Percentiles rank a stretch among this genome's conserved stretches.
These are phyloP conservation scores for Apis florea DNA, from an alignment of 1,140 invertebrate genomes.

Conservation along the genomic window DNA sequence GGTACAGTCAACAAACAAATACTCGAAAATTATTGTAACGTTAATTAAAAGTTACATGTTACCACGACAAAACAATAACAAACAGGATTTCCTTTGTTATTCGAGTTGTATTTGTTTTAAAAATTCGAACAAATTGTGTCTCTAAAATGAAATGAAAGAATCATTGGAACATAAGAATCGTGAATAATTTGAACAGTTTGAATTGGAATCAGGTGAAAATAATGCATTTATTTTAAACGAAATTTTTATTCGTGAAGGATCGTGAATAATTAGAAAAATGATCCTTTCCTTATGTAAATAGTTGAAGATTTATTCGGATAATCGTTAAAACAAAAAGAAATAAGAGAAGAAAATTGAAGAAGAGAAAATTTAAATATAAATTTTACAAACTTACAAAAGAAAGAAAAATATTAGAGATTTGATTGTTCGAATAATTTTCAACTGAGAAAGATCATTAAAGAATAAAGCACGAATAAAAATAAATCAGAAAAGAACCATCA, in stretches of 20 bases:
- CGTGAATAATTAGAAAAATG: neutral
- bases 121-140: neutral
- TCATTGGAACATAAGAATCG: slow-evolving; percentile 9
- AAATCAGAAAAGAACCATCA: neutral
- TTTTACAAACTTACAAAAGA: slow-evolving; percentile 3
- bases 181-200: neutral
- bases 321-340: neutral
- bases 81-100: neutral
- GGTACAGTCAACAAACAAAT: neutral
- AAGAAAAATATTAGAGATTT: neutral
- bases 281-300: neutral
- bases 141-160: neutral
- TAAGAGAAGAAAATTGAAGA: too few relatives aligned
- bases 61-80: neutral
- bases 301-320: slow-evolving; percentile 15
- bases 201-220: neutral
- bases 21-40: neutral
- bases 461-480: too few relatives aligned
- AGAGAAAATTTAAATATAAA: neutral
- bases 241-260: neutral
- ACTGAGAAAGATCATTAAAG: neutral
- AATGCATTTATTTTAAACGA: neutral
- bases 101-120: neutral
- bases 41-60: neutral
- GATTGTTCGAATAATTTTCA: neutral